Evolutionary conservation across 1,140 invertebrate genomes (phyloP), one percentile per base, ranked within the genome.

Genomic region (Drosophila hydei): DNA sequence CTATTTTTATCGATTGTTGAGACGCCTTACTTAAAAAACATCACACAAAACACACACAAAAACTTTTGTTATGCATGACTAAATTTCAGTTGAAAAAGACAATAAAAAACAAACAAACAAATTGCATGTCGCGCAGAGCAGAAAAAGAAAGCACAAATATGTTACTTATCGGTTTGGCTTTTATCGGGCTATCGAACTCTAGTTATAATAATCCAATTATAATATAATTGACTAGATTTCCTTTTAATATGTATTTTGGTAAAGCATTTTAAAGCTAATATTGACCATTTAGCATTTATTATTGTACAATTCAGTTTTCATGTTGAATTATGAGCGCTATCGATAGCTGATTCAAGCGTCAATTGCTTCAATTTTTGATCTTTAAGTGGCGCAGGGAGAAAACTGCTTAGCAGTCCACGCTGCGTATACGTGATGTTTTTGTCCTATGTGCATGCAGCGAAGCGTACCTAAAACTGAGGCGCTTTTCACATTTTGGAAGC

Each of bases 1-100:
- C 83, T 69, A 78, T 85, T 80, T 77, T 59, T 51, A 85, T 81
- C 81, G 81, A 87, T 81, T 81, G 63, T n/a, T 33, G 33, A 67
- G 62, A 36, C 62, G 69, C 27, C 38, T 43, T 21, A 38, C 61
- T 72, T 36, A 12, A 58, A 47, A 43, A 16, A 27, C 42, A 30
- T 45, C 47, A 25, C 40, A 16, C 47, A 51, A 64, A 55, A 43
- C 12, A 27, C 25, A 40, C 45, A 33, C 1, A 33, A 33, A 30
- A 62, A 40, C 38, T 58, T 51, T 55, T 52, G 45, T 65, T 65
- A 64, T 59, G 62, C 69, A 36, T 59, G 62, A 45, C 51, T 42
- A 51, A 50, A 64, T 56, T 56, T 64, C 19, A 50, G 43, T 62
- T 38, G 25, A 54, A 38, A 38, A 38, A 38, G 14, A 61, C 56